Base-by-base conservation (phyloP, 2,888 invertebrate species). In the Idaea aversata region DNA sequence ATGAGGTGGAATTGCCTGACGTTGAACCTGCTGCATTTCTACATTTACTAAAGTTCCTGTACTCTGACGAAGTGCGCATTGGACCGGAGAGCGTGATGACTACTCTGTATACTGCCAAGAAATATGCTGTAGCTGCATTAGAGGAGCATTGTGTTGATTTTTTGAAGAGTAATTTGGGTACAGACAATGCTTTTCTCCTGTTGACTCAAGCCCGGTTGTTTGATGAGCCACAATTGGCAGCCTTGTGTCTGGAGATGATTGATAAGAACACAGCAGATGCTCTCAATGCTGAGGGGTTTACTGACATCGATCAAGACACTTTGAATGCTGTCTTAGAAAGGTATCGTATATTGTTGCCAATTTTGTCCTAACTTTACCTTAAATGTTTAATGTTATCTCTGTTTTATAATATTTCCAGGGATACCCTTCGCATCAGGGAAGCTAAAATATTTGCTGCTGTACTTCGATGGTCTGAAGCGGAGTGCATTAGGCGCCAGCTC, bases 71-170 rank as follows among this genome's bases (percentile, higher is more conserved):
- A 82, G 96, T 97, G 13, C 94, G 95, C 67, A 97, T 97, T 75
- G 97, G 96, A 7, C 96, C 97, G 0, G 97, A 97, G 80, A 96
- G 96, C 79, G 97, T 97, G 2, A 97, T 97, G 97, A 96, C 97
- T 1, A 97, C 97, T 0, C 84, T 97, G 63, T 97, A 97, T 77
- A 96, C 97, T 0, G 97, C 97, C 5, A 97, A 97, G 79, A 97
- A 97, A 77, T 97, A 97, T 88, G 97, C 97, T 2, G 96, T 97
- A 0, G 96, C 97, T 0, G 96, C 97, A 4, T 86, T 97, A 69
- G 97, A 97, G 78, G 95, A 95, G 76, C 96, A 96, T 67, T 97
- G 97, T 88, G 97, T 97, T 0, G 96, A 97, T 78, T 97, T 97
- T 84, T 82, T 95, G 15, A 94, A 95, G 73, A 94, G 94, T 70